These are phyloP conservation scores for Gallinago media DNA, from an alignment of 2,113 vertebrate species.

Conservation along the genomic window DNA sequence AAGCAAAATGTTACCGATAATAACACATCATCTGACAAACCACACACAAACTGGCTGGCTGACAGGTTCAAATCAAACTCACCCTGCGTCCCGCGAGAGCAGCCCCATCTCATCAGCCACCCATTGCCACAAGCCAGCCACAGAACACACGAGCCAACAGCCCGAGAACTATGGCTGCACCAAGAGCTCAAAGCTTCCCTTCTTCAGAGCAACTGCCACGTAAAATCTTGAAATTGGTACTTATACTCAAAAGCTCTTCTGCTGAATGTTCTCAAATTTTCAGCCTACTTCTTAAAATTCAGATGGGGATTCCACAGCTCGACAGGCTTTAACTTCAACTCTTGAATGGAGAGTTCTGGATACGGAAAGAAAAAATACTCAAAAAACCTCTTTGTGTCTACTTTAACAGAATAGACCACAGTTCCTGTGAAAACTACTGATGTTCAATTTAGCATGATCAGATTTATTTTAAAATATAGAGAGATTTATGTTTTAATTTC, in stretches of 20 bases:
- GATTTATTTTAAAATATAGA: conserved; percentile 55
- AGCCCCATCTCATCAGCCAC: background rate
- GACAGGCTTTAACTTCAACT: background rate
- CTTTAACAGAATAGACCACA: background rate
- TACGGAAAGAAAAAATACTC: background rate
- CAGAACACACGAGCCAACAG: fast-evolving
- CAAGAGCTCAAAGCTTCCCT: background rate
- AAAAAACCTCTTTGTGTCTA: background rate
- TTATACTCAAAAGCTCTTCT: background rate
- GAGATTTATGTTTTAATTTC: conserved; percentile 76
- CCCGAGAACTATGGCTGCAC: fast-evolving
- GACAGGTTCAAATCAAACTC: background rate
- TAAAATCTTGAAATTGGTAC: background rate
- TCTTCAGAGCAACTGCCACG: fast-evolving
- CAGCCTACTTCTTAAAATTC: background rate
- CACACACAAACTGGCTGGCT: background rate
- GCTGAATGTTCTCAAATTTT: background rate
- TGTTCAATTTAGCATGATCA: conserved; percentile 43
- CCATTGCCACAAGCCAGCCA: fast-evolving
- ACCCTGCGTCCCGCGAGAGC: fast-evolving
- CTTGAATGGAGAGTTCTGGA: background rate
- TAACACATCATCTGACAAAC: background rate
- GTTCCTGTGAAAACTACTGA: background rate
- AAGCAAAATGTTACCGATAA: background rate
- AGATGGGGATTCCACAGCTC: background rate